Percentiles rank a stretch among this genome's conserved stretches.
phyloP scores from a whole-genome alignment of 2,113 vertebrate species.

The Podocnemis expansa region DNA sequence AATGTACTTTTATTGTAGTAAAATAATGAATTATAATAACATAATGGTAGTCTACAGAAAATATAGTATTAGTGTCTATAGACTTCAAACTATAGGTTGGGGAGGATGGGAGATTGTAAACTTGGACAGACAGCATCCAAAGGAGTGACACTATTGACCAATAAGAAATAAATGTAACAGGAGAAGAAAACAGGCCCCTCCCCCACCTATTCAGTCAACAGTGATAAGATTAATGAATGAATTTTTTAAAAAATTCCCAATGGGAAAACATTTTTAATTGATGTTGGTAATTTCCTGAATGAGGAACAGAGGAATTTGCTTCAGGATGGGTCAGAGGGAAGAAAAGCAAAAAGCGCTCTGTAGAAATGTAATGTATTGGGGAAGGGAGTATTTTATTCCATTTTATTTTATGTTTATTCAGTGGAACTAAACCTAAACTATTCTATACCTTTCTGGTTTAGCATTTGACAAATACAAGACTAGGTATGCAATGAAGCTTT shows the following conservation, averaged over 20 bases:
- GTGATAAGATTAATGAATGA: conserved; percentile 26
- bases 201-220: conserved; percentile 48
- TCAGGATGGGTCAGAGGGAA: background rate
- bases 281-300: background rate
- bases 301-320: background rate
- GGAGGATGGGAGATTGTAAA: conserved; percentile 32
- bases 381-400: accelerated
- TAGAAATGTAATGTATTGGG: background rate
- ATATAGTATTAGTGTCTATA: background rate
- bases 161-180: conserved; percentile 33
- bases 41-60: background rate
- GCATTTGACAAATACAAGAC: background rate
- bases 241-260: conserved; percentile 10
- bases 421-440: background rate
- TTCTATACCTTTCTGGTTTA: background rate
- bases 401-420: background rate
- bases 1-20: background rate
- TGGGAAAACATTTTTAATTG: conserved; percentile 2
- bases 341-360: background rate
- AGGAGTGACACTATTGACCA: conserved; percentile 40
- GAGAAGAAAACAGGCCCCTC: conserved; percentile 2
- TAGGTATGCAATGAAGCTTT: background rate
- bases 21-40: background rate
- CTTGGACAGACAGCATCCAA: conserved; percentile 47
- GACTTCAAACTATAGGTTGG: background rate